Conservation (phyloP, 1,140 invertebrate species). For the Lordiphosa collinella region DNA sequence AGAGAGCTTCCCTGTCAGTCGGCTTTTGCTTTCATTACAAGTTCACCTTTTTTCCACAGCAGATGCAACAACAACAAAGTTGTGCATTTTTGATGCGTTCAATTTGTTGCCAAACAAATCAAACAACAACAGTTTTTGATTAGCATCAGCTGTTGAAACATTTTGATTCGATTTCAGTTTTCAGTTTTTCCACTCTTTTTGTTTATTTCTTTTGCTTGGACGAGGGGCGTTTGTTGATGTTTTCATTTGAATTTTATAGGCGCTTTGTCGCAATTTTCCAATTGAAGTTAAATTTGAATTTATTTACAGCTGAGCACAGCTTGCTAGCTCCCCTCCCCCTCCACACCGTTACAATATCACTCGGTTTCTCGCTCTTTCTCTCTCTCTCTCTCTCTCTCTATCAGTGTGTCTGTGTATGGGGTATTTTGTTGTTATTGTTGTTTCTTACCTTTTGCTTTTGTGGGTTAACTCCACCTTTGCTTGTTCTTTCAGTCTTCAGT, state of each 20-base stretch:
- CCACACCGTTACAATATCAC: background rate
- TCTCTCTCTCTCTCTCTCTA: background rate
- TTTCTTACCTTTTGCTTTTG: constrained; percentile 3
- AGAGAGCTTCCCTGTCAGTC: constrained; percentile 30
- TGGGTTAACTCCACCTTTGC: no score
- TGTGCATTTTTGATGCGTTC: constrained; percentile 54
- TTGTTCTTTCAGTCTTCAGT: background rate
- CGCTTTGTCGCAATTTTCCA: constrained; percentile 50
- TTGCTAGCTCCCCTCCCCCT: constrained; percentile 6
- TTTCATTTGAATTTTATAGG: constrained; percentile 59
- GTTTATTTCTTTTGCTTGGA: constrained; percentile 52
- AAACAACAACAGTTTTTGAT: constrained; percentile 57
- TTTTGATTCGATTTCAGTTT: constrained; percentile 39
- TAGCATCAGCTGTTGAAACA: constrained; percentile 74
- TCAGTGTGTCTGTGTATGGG: constrained; percentile 9
- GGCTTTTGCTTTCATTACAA: constrained; percentile 42
- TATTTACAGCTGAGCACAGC: constrained; percentile 47
- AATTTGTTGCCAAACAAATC: constrained; percentile 75
- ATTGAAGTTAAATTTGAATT: constrained; percentile 59
- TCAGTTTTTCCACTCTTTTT: constrained; percentile 42
- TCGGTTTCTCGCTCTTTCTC: no score
- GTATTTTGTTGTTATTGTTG: constrained; percentile 11
- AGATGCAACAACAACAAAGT: constrained; percentile 16
- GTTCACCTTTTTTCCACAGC: constrained; percentile 35
- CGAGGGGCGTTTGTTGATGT: constrained; percentile 52